These are phyloP conservation scores for Berghia stephanieae DNA, from an alignment of 1,140 invertebrate genomes.

Conservation along the genomic window DNA sequence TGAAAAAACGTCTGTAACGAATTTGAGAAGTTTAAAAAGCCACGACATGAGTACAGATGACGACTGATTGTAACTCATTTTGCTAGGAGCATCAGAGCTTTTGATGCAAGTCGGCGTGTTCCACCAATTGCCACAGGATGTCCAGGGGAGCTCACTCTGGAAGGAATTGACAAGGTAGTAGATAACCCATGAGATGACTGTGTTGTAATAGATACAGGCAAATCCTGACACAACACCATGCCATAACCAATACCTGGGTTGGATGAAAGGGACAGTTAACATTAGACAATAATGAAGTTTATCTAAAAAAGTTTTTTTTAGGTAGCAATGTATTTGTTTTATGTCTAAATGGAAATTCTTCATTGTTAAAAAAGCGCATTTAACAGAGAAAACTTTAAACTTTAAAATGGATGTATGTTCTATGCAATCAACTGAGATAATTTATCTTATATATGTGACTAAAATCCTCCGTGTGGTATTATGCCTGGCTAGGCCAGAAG, in stretches of 20 bases:
- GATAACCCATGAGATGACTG: conserved; percentile 94
- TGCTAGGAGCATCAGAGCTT: background rate
- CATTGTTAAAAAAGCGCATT: background rate
- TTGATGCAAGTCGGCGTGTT: conserved; percentile 76
- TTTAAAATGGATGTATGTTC: too few species aligned
- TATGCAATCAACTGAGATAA: too few species aligned
- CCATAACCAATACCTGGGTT: conserved; percentile 51
- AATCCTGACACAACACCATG: conserved; percentile 52
- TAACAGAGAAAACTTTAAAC: background rate
- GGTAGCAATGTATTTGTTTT: background rate
- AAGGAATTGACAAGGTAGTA: conserved; percentile 80
- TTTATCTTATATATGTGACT: too few species aligned
- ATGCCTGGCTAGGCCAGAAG: too few species aligned
- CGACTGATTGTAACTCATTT: too few species aligned
- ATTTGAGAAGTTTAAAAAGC: background rate
- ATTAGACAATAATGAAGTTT: too few species aligned
- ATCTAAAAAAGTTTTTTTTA: background rate
- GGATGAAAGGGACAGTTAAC: background rate
- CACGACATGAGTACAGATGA: background rate
- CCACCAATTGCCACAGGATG: conserved; percentile 89
- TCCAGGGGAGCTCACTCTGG: conserved; percentile 83
- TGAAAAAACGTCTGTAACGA: background rate
- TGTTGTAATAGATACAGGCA: conserved; percentile 88
- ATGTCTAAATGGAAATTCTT: background rate
- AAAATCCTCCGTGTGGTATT: too few species aligned